A percentile compares a stretch with the other conserved stretches of the same genome.
Evolutionary conservation across 2,797 vertebrate genomes (phyloP).

Genomic region (Cryptoblepharus egeriae): DNA sequence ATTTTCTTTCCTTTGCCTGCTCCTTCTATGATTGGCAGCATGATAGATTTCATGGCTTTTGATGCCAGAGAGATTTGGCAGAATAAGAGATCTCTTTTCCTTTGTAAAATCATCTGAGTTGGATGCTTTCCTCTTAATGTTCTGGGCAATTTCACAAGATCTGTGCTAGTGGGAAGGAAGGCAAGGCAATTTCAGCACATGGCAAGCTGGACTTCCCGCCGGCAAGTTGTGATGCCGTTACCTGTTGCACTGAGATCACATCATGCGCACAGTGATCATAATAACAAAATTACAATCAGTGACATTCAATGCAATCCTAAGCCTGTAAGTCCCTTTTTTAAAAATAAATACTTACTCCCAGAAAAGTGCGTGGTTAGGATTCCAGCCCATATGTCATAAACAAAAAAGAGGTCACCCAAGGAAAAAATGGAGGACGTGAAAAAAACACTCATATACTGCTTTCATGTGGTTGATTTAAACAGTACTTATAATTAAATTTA

Average conservation of each 20-base stretch:
- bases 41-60: constrained; percentile 18
- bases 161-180: accelerated
- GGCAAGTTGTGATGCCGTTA: neutral
- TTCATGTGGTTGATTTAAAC: too few relatives aligned
- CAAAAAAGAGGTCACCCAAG: too few relatives aligned
- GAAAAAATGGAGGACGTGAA: too few relatives aligned
- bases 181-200: neutral
- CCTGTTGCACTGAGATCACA: neutral
- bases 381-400: too few relatives aligned
- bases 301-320: too few relatives aligned
- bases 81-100: constrained; percentile 29
- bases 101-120: constrained; percentile 30
- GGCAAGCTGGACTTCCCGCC: accelerated
- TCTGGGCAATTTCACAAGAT: constrained; percentile 20
- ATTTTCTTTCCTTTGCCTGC: neutral
- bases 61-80: constrained; percentile 1
- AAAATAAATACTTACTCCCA: too few relatives aligned
- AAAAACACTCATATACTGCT: too few relatives aligned
- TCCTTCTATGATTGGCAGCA: neutral
- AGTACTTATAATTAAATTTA: too few relatives aligned
- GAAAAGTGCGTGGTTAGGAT: too few relatives aligned
- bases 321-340: too few relatives aligned
- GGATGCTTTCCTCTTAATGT: constrained; percentile 19
- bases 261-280: too few relatives aligned
- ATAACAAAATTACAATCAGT: too few relatives aligned